Conservation (phyloP, 1,140 invertebrate genomes). For the Homalodisca vitripennis region DNA sequence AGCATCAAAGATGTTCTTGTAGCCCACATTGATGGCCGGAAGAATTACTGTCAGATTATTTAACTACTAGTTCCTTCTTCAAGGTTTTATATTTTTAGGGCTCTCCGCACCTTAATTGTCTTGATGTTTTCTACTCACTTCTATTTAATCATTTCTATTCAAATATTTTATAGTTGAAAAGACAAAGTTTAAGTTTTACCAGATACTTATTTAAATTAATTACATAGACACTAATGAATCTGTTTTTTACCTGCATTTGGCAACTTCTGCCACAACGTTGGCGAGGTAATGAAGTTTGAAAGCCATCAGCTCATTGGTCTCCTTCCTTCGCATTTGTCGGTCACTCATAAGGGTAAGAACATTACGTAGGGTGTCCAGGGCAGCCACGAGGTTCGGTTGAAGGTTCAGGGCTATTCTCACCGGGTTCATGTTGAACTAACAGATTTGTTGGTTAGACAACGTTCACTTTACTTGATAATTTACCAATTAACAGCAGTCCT, state of each 20-base stretch:
- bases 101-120: too few relatives aligned
- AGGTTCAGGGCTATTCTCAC: conserved; percentile 79
- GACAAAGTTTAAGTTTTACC: not conserved
- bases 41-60: too few relatives aligned
- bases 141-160: not conserved
- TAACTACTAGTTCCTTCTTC: too few relatives aligned
- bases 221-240: not conserved
- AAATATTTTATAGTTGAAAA: conserved; percentile 10
- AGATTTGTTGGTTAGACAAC: too few relatives aligned
- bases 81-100: too few relatives aligned
- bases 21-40: too few relatives aligned
- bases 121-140: too few relatives aligned
- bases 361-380: conserved; percentile 73
- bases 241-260: conserved; percentile 57
- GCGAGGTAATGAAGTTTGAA: conserved; percentile 89
- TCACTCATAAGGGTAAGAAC: conserved; percentile 83
- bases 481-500: too few relatives aligned
- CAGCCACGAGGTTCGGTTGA: conserved; percentile 67
- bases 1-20: too few relatives aligned
- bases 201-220: not conserved
- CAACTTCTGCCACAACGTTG: conserved; percentile 70
- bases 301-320: conserved; percentile 89
- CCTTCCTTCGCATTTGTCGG: conserved; percentile 82
- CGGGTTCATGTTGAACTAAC: conserved; percentile 83
- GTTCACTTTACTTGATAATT: too few relatives aligned